Conservation (phyloP, 2,888 invertebrate genomes). For the Cantharis rufa region DNA sequence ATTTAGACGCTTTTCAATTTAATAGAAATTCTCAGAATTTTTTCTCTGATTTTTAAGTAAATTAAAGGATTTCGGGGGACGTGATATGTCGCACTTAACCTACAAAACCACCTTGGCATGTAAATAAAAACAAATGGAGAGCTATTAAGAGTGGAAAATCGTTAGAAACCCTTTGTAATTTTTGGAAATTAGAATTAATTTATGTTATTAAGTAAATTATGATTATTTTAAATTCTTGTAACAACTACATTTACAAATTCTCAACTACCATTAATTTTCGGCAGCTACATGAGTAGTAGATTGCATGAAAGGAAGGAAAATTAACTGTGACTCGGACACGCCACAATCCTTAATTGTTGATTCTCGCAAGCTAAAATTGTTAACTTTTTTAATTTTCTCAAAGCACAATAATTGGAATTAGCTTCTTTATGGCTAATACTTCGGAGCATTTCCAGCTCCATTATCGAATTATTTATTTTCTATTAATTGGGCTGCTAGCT, state of each 20-base stretch:
- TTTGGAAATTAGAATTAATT: not conserved
- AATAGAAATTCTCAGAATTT: not conserved
- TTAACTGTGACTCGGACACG: slow-evolving; percentile 8
- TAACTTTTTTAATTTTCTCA: not conserved
- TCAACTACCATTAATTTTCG: slow-evolving; percentile 10
- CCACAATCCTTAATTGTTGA: slow-evolving; percentile 10
- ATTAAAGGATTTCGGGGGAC: not conserved
- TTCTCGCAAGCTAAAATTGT: not conserved
- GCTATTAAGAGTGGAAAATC: not conserved
- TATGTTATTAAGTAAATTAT: not conserved
- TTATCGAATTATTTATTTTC: not conserved
- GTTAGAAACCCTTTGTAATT: not conserved
- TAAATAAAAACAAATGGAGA: not conserved
- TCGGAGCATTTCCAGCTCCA: not conserved
- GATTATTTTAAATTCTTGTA: slow-evolving; percentile 9
- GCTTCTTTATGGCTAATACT: not conserved
- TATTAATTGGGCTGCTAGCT: not conserved
- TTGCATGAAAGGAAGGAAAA: slow-evolving; percentile 13
- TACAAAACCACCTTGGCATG: not conserved
- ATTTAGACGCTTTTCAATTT: not conserved
- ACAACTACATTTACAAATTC: slow-evolving; percentile 10
- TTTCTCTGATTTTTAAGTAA: not conserved
- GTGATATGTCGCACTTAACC: not conserved
- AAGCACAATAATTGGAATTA: not conserved
- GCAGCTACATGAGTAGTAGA: slow-evolving; percentile 7